These are phyloP conservation scores for Epizoanthus ramosus DNA, from an alignment of 92 coral and sea anemone genomes.

Conservation along the genomic window DNA sequence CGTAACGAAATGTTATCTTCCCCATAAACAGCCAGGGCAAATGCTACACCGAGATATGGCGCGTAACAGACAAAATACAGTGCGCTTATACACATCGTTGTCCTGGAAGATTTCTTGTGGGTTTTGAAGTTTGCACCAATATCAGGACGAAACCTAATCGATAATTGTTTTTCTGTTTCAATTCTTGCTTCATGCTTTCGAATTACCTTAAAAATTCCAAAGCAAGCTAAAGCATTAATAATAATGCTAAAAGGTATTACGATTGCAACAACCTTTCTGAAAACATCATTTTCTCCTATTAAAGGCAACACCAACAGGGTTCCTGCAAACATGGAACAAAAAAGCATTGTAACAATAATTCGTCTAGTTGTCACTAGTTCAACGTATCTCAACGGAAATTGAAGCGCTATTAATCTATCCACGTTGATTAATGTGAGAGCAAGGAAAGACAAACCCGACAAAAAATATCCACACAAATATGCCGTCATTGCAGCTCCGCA, in stretches of 20 bases:
- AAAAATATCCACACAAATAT: not conserved
- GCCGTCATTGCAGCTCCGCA: not conserved
- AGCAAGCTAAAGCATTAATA: not conserved
- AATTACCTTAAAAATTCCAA: not conserved
- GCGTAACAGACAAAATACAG: conserved; percentile 1
- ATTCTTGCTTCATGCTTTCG: not conserved
- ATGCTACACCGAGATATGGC: conserved; percentile 5
- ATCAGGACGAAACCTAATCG: not conserved
- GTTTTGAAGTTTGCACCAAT: not conserved
- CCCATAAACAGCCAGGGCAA: not conserved
- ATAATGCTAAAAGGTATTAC: not conserved
- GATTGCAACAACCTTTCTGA: not conserved
- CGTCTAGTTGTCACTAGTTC: conserved; percentile 13
- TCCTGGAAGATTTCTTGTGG: conserved; percentile 2
- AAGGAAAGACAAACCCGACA: conserved; percentile 11
- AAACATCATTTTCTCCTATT: not conserved
- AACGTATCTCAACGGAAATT: not conserved
- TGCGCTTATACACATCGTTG: conserved; percentile 6
- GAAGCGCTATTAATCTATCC: not conserved
- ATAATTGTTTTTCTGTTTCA: not conserved
- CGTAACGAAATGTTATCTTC: not conserved
- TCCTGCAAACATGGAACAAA: not conserved
- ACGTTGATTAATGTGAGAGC: conserved; percentile 14
- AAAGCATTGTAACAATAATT: not conserved
- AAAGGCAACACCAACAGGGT: not conserved